phyloP scores from a whole-genome alignment of 1,140 invertebrate genomes.

The Neodiprion fabricii region DNA sequence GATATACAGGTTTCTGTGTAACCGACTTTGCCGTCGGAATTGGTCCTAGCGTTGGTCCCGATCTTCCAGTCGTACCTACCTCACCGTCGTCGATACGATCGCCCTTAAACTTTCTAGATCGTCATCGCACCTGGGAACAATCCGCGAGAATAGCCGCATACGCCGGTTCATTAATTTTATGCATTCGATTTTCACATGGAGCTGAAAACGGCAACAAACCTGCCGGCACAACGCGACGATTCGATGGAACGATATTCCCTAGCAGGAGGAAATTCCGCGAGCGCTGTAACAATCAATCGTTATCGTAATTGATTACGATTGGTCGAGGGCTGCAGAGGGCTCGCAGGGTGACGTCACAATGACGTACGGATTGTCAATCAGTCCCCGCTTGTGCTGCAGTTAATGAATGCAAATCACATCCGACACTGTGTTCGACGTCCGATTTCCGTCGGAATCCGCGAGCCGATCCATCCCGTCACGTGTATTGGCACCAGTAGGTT shows the following conservation, averaged over 20 bases:
- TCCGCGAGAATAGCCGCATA: too few relatives aligned
- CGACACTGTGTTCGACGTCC: conserved; percentile 9
- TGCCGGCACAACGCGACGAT: conserved; percentile 23
- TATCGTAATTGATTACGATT: conserved; percentile 59
- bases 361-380: conserved; percentile 61
- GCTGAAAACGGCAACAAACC: neutral
- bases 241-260: conserved; percentile 35
- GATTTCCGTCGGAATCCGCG: neutral
- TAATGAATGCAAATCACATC: conserved; percentile 57
- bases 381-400: conserved; percentile 54
- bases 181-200: neutral
- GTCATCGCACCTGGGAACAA: too few relatives aligned
- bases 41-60: too few relatives aligned
- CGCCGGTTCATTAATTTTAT: too few relatives aligned
- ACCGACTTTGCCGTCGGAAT: too few relatives aligned
- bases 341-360: conserved; percentile 55
- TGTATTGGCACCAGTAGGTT: too few relatives aligned
- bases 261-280: conserved; percentile 30
- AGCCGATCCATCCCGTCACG: neutral
- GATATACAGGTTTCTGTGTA: too few relatives aligned
- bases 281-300: conserved; percentile 56
- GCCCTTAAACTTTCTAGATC: too few relatives aligned
- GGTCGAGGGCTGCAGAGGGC: conserved; percentile 32
- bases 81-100: too few relatives aligned
- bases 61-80: too few relatives aligned